Evolutionary conservation across 2,113 vertebrate species (phyloP).

Genomic region (Strix uralensis): DNA sequence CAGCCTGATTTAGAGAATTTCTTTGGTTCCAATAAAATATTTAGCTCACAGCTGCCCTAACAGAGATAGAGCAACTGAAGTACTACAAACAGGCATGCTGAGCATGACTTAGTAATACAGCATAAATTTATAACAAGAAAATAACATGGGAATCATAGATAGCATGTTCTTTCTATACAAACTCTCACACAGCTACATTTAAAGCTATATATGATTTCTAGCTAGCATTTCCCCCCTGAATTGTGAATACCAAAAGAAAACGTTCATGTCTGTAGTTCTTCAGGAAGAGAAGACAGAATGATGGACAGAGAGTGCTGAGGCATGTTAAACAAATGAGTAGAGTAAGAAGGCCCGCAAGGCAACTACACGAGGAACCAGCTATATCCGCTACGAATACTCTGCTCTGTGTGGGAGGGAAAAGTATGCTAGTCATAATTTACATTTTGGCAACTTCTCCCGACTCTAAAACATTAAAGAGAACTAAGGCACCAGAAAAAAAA

Average conservation of each 20-base stretch:
- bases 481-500: neutral
- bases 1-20: neutral
- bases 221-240: neutral
- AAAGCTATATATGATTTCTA: neutral
- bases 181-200: neutral
- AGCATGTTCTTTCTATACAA: neutral
- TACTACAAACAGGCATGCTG: neutral
- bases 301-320: neutral
- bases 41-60: neutral
- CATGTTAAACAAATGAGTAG: neutral
- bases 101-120: neutral
- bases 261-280: neutral
- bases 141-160: neutral
- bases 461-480: neutral
- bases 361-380: neutral
- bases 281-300: neutral
- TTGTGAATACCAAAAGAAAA: neutral
- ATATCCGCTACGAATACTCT: neutral
- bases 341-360: neutral
- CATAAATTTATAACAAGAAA: neutral
- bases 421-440: neutral
- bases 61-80: neutral
- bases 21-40: neutral
- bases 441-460: neutral
- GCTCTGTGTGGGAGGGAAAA: neutral